phyloP scores from a whole-genome alignment of 2,113 vertebrate species.

The Monopterus albus region DNA sequence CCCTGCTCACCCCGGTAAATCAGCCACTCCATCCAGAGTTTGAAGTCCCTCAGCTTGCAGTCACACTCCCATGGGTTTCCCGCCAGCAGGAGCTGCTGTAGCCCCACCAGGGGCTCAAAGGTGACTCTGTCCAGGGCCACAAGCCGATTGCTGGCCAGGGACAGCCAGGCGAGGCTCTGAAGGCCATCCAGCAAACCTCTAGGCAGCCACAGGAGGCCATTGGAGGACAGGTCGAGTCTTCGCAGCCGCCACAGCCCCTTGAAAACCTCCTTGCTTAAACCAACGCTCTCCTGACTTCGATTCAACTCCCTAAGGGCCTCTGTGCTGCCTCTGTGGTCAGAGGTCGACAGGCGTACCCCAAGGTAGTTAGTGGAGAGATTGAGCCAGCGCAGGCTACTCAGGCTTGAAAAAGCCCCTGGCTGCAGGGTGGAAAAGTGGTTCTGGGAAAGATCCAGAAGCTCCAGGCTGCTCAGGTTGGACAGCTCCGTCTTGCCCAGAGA shows the following conservation, averaged over 20 bases:
- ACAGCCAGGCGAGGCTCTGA: slow-evolving; percentile 87
- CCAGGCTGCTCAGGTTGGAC: slow-evolving; percentile 66
- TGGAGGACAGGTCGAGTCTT: slow-evolving; percentile 91
- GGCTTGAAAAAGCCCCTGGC: slow-evolving; percentile 83
- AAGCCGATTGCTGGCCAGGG: slow-evolving; percentile 88
- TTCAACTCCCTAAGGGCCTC: slow-evolving; percentile 80
- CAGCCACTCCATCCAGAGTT: slow-evolving; percentile 97
- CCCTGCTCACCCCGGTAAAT: slow-evolving; percentile 88
- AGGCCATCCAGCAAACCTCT: slow-evolving; percentile 87
- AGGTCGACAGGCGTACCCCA: slow-evolving; percentile 77
- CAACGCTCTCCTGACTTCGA: slow-evolving; percentile 76
- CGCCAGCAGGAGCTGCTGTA: slow-evolving; percentile 87
- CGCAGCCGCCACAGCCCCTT: slow-evolving; percentile 82
- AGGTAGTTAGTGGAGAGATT: slow-evolving; percentile 94
- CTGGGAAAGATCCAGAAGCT: slow-evolving; percentile 78
- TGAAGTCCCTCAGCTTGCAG: slow-evolving; percentile 92
- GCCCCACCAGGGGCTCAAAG: slow-evolving; percentile 87
- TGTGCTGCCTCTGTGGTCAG: slow-evolving; percentile 81
- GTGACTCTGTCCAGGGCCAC: slow-evolving; percentile 87
- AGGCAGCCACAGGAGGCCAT: slow-evolving; percentile 86
- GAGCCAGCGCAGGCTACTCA: slow-evolving; percentile 86
- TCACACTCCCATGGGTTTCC: slow-evolving; percentile 96
- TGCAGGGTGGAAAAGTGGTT: slow-evolving; percentile 88
- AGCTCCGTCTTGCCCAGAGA: slow-evolving; percentile 50
- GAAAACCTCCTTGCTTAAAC: slow-evolving; percentile 88